These are phyloP conservation scores for Pantherophis guttatus DNA, from an alignment of 2,113 vertebrate genomes.

Conservation along the genomic window DNA sequence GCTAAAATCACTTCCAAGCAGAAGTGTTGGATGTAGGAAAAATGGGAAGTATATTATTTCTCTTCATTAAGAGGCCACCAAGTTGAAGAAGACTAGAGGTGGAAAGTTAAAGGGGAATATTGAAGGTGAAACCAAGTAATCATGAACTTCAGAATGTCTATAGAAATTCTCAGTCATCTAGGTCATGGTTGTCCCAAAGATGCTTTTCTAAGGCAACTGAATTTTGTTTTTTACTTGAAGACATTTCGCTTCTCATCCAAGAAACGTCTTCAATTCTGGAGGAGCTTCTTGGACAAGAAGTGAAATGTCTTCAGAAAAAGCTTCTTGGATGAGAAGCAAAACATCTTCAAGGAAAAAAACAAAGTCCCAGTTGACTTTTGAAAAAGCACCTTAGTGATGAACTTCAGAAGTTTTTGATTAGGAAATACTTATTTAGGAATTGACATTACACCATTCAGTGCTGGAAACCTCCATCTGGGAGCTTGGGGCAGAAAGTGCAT, in stretches of 20 bases:
- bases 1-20: background rate
- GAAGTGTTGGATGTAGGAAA: background rate
- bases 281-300: background rate
- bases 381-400: background rate
- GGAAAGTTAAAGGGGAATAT: background rate
- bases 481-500: background rate
- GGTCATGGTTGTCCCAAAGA: background rate
- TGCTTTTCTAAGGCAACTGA: background rate
- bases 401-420: background rate
- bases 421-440: fast-evolving
- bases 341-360: background rate
- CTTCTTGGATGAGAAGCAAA: too few species aligned
- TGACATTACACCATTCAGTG: background rate
- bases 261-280: background rate
- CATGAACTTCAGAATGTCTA: background rate
- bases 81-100: slow-evolving; percentile 2
- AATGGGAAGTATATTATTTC: background rate
- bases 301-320: too few species aligned
- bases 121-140: background rate
- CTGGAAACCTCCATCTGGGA: background rate
- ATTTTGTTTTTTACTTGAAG: background rate
- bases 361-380: background rate
- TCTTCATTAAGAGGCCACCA: background rate
- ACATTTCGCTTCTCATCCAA: background rate
- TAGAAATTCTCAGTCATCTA: background rate